phyloP scores from a whole-genome alignment of 2,113 vertebrate species.

The Saguinus midas region DNA sequence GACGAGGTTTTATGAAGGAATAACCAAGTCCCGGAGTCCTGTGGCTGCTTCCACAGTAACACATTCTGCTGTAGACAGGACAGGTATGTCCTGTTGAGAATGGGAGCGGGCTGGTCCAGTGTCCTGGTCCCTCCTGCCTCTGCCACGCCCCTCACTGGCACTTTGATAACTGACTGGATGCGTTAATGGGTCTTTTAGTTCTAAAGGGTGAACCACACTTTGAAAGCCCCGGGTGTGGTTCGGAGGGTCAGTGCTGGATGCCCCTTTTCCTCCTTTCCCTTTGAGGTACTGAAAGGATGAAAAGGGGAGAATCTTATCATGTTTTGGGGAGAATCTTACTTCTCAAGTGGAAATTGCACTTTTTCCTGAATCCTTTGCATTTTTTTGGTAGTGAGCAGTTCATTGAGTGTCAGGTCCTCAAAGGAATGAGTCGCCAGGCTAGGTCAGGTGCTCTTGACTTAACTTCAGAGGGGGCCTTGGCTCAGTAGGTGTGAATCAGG shows the following conservation, averaged over 20 bases:
- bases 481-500: not conserved
- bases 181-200: not conserved
- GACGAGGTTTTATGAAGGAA: slow-evolving; percentile 81
- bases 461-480: not conserved
- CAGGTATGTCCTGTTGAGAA: slow-evolving; percentile 38
- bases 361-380: slow-evolving; percentile 50
- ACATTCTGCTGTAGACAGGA: slow-evolving; percentile 68
- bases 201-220: slow-evolving; percentile 28
- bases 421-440: not conserved
- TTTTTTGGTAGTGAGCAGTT: not conserved
- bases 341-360: slow-evolving; percentile 70
- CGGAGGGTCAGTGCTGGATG: not conserved
- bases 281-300: slow-evolving; percentile 57
- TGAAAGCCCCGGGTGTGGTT: not conserved
- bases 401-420: not conserved
- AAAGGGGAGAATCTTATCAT: not conserved
- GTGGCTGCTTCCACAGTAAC: slow-evolving; percentile 58
- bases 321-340: not conserved
- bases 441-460: not conserved
- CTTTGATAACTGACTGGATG: slow-evolving; percentile 55
- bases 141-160: slow-evolving; percentile 44
- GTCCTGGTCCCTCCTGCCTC: slow-evolving; percentile 41
- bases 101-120: not conserved
- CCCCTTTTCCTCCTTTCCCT: not conserved
- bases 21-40: slow-evolving; percentile 66